These are phyloP conservation scores for Phalangium opilio DNA, from an alignment of 2,888 invertebrate genomes.

Conservation along the genomic window DNA sequence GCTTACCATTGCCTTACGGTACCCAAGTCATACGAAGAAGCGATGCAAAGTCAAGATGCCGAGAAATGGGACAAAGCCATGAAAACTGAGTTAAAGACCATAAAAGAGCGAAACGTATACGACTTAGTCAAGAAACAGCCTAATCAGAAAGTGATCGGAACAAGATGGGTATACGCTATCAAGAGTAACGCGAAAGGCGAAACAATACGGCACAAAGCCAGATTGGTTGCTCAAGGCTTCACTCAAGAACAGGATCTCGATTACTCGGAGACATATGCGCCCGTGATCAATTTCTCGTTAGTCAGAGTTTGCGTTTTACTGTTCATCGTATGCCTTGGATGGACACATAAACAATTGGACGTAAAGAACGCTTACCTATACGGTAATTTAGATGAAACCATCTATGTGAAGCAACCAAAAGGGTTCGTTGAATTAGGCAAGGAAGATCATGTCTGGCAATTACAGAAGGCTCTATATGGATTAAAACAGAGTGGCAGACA, in stretches of 20 bases:
- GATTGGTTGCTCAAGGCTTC: conserved; percentile 3
- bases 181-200: not conserved
- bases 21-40: not conserved
- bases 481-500: conserved; percentile 1
- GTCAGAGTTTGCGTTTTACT: conserved; percentile 1
- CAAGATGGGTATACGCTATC: not conserved
- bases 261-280: conserved; percentile 1
- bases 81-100: not conserved
- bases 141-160: not conserved
- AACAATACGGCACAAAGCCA: not conserved
- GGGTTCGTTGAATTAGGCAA: not conserved
- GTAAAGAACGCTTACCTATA: conserved; percentile 8
- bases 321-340: not conserved
- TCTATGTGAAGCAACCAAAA: conserved; percentile 4
- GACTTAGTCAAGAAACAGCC: not conserved
- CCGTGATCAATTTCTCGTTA: conserved; percentile 1
- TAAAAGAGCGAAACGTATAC: not conserved
- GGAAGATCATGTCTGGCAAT: not conserved
- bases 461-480: conserved; percentile 1
- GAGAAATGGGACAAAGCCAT: not conserved
- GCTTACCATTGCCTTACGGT: not conserved
- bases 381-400: not conserved
- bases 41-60: not conserved
- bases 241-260: not conserved
- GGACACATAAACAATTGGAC: conserved; percentile 3